Evolutionary conservation across 2,113 vertebrate genomes (phyloP).

Genomic region (Hepsetus odoe): DNA sequence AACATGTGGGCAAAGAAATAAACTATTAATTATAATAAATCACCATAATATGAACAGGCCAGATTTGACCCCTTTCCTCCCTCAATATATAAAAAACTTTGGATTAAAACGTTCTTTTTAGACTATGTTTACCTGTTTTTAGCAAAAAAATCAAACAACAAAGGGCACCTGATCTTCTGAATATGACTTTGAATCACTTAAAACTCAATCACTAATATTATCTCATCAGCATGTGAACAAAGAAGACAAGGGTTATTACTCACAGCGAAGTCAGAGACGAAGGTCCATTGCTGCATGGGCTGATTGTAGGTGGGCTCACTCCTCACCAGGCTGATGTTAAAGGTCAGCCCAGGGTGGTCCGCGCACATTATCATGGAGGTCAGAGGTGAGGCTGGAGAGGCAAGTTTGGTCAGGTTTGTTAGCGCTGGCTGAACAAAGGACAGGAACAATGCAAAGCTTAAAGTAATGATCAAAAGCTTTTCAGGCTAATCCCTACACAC

Average conservation of each 20-base stretch:
- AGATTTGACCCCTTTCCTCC: no score
- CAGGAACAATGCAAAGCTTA: neutral
- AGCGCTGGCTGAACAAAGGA: neutral
- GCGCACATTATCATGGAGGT: constrained; percentile 78
- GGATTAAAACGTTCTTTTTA: no score
- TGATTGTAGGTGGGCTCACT: constrained; percentile 80
- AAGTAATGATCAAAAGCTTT: neutral
- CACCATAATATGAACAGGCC: no score
- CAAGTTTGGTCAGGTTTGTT: neutral
- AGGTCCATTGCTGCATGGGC: constrained; percentile 84
- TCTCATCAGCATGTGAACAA: neutral
- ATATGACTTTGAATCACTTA: no score
- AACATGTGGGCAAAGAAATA: no score
- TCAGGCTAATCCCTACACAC: neutral
- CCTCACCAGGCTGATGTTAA: constrained; percentile 78
- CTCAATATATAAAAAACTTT: no score
- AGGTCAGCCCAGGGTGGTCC: constrained; percentile 79
- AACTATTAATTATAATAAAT: no score
- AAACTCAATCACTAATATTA: neutral
- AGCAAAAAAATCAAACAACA: no score
- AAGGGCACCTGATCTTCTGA: no score
- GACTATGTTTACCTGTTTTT: no score
- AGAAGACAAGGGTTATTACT: constrained; percentile 49
- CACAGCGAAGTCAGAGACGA: constrained; percentile 86
- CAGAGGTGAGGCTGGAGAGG: constrained; percentile 70